Evolutionary conservation across 2,888 invertebrate genomes (phyloP).

Genomic region (Nemapogon koenigi): DNA sequence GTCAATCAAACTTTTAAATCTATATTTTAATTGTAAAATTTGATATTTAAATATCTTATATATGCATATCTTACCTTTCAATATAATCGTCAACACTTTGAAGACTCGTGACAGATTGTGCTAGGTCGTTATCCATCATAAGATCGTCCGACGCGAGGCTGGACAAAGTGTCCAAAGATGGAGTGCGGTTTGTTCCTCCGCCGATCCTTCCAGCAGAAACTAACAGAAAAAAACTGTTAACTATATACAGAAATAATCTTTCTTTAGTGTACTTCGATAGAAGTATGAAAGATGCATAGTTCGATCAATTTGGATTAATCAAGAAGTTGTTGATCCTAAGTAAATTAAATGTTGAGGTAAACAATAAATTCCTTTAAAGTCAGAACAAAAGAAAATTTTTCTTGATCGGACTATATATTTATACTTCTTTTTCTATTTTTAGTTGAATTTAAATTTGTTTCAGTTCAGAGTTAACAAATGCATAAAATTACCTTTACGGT

Average conservation of each 20-base stretch:
- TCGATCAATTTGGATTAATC: no score
- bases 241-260: not conserved
- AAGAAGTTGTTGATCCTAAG: no score
- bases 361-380: no score
- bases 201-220: constrained; percentile 31
- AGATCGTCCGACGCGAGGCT: constrained; percentile 88
- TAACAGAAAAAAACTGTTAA: constrained; percentile 22
- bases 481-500: constrained; percentile 40
- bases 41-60: not conserved
- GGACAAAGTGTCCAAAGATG: constrained; percentile 83
- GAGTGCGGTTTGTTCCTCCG: constrained; percentile 65
- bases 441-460: no score
- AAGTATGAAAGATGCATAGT: no score
- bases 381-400: no score
- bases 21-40: no score
- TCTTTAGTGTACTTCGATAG: not conserved
- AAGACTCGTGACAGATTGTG: constrained; percentile 63
- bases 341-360: no score
- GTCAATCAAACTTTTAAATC: no score
- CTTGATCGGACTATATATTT: no score
- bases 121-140: constrained; percentile 83
- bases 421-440: no score
- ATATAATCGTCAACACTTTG: constrained; percentile 63
- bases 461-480: no score
- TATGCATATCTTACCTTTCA: constrained; percentile 48